Evolutionary conservation across 2,888 invertebrate genomes (phyloP).

Genomic region (Nomada fucata): DNA sequence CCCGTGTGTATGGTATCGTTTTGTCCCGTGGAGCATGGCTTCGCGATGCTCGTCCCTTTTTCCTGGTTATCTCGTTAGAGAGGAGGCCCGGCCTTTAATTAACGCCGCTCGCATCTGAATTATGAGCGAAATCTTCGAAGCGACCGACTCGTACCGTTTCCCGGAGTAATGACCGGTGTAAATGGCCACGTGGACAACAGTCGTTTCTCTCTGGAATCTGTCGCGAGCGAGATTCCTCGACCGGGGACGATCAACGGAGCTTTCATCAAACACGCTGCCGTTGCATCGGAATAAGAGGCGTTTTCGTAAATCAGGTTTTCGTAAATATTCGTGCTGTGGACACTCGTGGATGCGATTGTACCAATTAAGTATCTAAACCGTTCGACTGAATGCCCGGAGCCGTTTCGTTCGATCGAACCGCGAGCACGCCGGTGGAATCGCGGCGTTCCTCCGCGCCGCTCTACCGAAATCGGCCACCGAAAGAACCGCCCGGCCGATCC

Average conservation of each 20-base stretch:
- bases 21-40: conserved; percentile 31
- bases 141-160: conserved; percentile 18
- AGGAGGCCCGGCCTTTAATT: conserved; percentile 55
- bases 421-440: no score
- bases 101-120: conserved; percentile 47
- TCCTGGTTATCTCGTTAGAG: conserved; percentile 48
- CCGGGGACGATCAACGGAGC: no score
- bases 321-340: no score
- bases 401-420: no score
- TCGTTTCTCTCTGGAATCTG: conserved; percentile 13
- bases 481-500: conserved; percentile 32
- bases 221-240: background rate
- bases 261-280: no score
- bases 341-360: no score
- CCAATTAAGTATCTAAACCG: no score
- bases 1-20: conserved; percentile 43
- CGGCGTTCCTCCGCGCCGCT: background rate
- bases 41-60: conserved; percentile 30
- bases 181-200: conserved; percentile 23
- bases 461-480: background rate
- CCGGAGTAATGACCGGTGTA: conserved; percentile 33
- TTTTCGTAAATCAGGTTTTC: background rate
- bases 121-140: conserved; percentile 33
- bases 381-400: no score
- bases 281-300: background rate